Evolutionary conservation across 2,888 invertebrate species (phyloP).

Genomic region (Orthosia incerta): DNA sequence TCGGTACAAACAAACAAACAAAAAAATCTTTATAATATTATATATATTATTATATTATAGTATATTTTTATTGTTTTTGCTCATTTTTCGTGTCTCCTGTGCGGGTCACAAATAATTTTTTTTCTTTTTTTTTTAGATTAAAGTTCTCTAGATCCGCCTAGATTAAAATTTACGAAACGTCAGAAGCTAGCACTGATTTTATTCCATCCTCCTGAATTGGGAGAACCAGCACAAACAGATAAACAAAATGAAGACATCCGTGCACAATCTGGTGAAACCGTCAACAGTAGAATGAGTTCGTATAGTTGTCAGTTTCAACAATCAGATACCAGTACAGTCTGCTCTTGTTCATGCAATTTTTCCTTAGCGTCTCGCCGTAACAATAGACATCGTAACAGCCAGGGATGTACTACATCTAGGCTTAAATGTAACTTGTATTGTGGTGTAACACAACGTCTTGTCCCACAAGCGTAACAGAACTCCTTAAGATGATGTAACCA

Average conservation of each 20-base stretch:
- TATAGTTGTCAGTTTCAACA: slow-evolving; percentile 16
- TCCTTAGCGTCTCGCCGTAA: slow-evolving; percentile 14
- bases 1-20: too few relatives aligned
- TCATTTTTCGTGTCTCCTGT: too few relatives aligned
- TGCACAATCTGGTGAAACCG: background rate
- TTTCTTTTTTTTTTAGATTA: too few relatives aligned
- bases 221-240: background rate
- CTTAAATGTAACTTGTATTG: slow-evolving; percentile 43
- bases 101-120: too few relatives aligned
- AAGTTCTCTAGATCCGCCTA: too few relatives aligned
- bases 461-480: slow-evolving; percentile 56
- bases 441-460: slow-evolving; percentile 51
- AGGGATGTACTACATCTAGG: slow-evolving; percentile 26
- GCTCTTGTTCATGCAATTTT: slow-evolving; percentile 17
- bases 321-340: slow-evolving; percentile 1
- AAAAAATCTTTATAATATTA: too few relatives aligned
- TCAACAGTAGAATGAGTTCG: background rate
- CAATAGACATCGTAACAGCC: slow-evolving; percentile 37
- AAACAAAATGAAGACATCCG: background rate
- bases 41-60: too few relatives aligned
- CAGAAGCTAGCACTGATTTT: too few relatives aligned
- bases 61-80: too few relatives aligned
- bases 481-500: slow-evolving; percentile 58
- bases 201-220: background rate
- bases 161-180: too few relatives aligned